A percentile compares a stretch with the other conserved stretches of the same genome.
These are phyloP conservation scores for Drosophila leonis DNA, from an alignment of 2,888 invertebrate species.

Conservation along the genomic window DNA sequence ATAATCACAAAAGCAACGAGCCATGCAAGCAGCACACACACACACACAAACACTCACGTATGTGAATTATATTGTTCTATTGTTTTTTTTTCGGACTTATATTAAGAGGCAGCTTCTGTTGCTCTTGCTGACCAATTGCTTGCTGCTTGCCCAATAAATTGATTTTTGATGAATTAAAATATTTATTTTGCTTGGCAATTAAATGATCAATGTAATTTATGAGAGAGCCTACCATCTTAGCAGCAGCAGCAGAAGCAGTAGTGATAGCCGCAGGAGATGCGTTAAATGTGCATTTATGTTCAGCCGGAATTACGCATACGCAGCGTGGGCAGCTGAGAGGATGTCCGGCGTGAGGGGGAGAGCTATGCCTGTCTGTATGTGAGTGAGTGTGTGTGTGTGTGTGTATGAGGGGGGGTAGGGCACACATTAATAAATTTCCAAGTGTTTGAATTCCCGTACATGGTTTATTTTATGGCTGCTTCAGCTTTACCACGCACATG, in stretches of 20 bases:
- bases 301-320: constrained; percentile 31
- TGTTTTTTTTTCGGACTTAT: constrained; percentile 30
- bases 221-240: constrained; percentile 10
- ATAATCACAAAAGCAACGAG: constrained; percentile 35
- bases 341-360: not conserved
- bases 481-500: constrained; percentile 62
- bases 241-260: not conserved
- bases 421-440: constrained; percentile 73
- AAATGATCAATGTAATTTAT: constrained; percentile 52
- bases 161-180: constrained; percentile 66
- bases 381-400: not conserved
- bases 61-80: constrained; percentile 36
- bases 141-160: constrained; percentile 25
- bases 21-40: constrained; percentile 40
- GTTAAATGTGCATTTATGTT: constrained; percentile 48
- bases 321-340: constrained; percentile 5
- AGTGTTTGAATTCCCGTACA: constrained; percentile 62
- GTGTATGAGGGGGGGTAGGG: too few relatives aligned
- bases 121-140: not conserved
- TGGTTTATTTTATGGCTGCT: constrained; percentile 67
- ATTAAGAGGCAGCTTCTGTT: not conserved
- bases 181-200: constrained; percentile 47
- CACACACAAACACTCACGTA: constrained; percentile 2
- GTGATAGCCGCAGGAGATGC: constrained; percentile 29
- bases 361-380: too few relatives aligned